Conservation (phyloP, 2,113 vertebrate genomes). For the Myocastor coypus region DNA sequence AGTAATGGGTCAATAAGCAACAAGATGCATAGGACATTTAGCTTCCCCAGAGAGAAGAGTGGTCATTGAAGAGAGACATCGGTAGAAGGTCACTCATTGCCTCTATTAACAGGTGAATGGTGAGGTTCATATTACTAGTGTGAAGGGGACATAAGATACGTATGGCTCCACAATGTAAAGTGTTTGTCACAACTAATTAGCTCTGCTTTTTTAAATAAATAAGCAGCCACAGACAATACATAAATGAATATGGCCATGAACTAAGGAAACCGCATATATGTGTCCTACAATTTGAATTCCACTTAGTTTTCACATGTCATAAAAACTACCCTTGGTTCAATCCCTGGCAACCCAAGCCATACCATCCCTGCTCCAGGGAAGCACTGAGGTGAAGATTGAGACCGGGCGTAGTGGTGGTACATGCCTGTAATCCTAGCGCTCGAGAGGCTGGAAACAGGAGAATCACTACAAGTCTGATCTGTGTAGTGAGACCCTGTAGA, state of each 20-base stretch:
- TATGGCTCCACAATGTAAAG: not conserved
- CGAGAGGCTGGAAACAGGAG: too few relatives aligned
- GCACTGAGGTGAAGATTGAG: too few relatives aligned
- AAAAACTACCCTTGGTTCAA: not conserved
- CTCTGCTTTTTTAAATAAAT: not conserved
- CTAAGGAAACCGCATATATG: not conserved
- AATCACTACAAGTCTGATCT: too few relatives aligned
- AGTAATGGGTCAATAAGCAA: not conserved
- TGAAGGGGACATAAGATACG: not conserved
- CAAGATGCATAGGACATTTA: not conserved
- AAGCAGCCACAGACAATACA: not conserved
- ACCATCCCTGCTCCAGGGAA: too few relatives aligned
- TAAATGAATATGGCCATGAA: not conserved
- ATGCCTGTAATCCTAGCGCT: too few relatives aligned
- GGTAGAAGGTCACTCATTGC: not conserved
- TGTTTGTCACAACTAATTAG: not conserved
- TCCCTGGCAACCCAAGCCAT: too few relatives aligned
- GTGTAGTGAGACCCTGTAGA: too few relatives aligned
- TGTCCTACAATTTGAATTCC: constrained; percentile 7
- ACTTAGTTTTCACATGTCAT: not conserved
- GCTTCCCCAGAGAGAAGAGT: not conserved
- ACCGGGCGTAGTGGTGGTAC: too few relatives aligned
- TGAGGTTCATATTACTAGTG: not conserved
- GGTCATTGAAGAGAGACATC: not conserved
- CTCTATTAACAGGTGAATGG: not conserved